phyloP scores from a whole-genome alignment of 2,888 invertebrate species.

The Campoletis raptor region DNA sequence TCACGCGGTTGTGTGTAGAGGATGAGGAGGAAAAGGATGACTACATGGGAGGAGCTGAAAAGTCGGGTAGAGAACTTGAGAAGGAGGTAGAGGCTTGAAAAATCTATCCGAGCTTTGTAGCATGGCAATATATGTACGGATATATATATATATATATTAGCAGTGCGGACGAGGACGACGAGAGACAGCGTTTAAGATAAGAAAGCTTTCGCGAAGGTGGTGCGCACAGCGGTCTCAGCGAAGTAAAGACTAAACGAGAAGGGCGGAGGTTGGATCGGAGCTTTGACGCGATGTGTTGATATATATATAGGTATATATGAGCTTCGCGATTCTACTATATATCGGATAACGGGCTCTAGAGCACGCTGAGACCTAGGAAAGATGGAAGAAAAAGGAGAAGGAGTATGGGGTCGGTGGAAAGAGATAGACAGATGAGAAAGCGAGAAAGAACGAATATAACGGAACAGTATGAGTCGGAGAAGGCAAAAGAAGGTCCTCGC shows the following conservation, averaged over 20 bases:
- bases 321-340: slow-evolving; percentile 56
- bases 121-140: not conserved
- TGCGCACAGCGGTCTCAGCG: slow-evolving; percentile 34
- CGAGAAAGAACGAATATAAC: slow-evolving; percentile 18
- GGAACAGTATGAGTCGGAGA: slow-evolving; percentile 10
- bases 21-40: slow-evolving; percentile 23
- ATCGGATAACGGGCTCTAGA: slow-evolving; percentile 62
- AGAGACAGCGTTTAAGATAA: slow-evolving; percentile 70
- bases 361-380: slow-evolving; percentile 32
- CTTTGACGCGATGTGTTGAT: slow-evolving; percentile 12
- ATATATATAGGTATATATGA: slow-evolving; percentile 22
- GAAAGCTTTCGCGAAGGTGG: slow-evolving; percentile 58
- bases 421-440: slow-evolving; percentile 27
- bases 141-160: not conserved
- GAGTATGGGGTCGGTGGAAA: slow-evolving; percentile 6
- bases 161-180: slow-evolving; percentile 52
- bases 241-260: slow-evolving; percentile 64
- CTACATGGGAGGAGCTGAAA: slow-evolving; percentile 37
- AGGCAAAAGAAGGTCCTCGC: slow-evolving; percentile 56
- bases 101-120: slow-evolving; percentile 67
- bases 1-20: slow-evolving; percentile 35
- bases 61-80: slow-evolving; percentile 22
- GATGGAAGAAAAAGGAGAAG: slow-evolving; percentile 20
- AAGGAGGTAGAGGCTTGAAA: slow-evolving; percentile 56
- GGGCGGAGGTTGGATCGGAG: slow-evolving; percentile 44